These are phyloP conservation scores for Acanthurus lineatus DNA, from an alignment of 2,797 vertebrate species.

Conservation along the genomic window DNA sequence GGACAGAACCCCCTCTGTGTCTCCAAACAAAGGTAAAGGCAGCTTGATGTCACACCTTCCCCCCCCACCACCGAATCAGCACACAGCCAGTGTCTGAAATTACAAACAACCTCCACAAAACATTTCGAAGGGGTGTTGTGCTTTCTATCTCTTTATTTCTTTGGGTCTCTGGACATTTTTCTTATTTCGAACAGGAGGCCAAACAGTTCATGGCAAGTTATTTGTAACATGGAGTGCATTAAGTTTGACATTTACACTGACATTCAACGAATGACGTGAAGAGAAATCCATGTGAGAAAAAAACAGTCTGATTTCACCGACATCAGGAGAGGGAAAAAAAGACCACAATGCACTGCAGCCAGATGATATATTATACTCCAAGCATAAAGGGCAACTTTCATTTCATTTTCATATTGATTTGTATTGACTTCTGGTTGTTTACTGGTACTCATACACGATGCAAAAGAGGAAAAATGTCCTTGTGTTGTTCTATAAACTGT, in stretches of 20 bases:
- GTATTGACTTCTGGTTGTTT: neutral
- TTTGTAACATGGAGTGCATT: no score
- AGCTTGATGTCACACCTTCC: conserved; percentile 66
- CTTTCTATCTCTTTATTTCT: neutral
- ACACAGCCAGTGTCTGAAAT: neutral
- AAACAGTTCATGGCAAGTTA: neutral
- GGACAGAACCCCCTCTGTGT: conserved; percentile 79
- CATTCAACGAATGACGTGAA: neutral
- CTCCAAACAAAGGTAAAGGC: conserved; percentile 75
- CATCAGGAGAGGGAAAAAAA: neutral
- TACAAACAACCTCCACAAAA: neutral
- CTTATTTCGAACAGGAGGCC: no score
- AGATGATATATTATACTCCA: neutral
- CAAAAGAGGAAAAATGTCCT: neutral
- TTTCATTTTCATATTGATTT: neutral
- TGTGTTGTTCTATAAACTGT: neutral
- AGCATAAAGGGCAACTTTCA: neutral
- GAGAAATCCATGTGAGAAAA: neutral
- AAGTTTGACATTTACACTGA: neutral
- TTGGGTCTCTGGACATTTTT: neutral
- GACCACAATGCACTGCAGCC: conserved; percentile 5
- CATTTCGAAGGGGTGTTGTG: neutral
- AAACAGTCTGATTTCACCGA: neutral
- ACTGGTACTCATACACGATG: neutral
- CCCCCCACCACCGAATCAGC: conserved; percentile 8